Base-by-base conservation (phyloP, 2,797 vertebrate species). In the Dermochelys coriacea region DNA sequence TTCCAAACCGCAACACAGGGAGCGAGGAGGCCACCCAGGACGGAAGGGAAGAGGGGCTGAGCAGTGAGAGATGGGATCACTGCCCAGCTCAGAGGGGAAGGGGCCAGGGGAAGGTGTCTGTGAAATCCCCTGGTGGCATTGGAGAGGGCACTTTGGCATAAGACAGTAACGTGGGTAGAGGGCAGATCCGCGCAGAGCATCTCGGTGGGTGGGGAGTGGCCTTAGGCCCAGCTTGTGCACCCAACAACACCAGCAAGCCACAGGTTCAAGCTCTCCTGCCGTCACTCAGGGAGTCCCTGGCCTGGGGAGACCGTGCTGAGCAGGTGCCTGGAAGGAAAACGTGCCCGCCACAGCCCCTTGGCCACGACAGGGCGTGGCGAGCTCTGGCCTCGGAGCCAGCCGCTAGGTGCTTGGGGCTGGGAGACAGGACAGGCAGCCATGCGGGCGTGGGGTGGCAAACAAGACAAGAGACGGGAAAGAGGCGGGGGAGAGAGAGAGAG, bases 401-500 rank as follows among this genome's bases (percentile, higher is more conserved):
- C 51, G 45, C 59, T 41, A 47, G 80, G 84, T 64, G 54, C 78
- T 64, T 61, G 45, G 59, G 82, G 37, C 57, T 34, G 31, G 82
- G 71, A 47, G 71, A 75, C 74, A 75, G 41, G 16, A 29, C 41
- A 27, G 23, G 45, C 45, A 47, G 74, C 74, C 71, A 75, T 86
- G 50, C 37, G 55, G 47, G 82, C 61, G 47, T 23, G 29, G 86
- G 61, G 77, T 47, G 91, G 82, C 49, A 82, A 82, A 82, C 89
- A 34, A 77, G 79, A 86, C 61, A 84, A 81, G 41, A 84, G 83
- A 81, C 54, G 92, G 95, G 90, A 96, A 77, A 90, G 96, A 95
- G 92, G 45, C n/a, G 89, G 80, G 57, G 81, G 79, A 50, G 15
- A 41, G 50, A 14, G 68, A 2, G 29, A 23, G 21, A 45, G 45